A percentile compares a stretch with the other conserved stretches of the same genome.
Evolutionary conservation across 2,113 vertebrate genomes (phyloP).

Genomic region (Equus quagga): DNA sequence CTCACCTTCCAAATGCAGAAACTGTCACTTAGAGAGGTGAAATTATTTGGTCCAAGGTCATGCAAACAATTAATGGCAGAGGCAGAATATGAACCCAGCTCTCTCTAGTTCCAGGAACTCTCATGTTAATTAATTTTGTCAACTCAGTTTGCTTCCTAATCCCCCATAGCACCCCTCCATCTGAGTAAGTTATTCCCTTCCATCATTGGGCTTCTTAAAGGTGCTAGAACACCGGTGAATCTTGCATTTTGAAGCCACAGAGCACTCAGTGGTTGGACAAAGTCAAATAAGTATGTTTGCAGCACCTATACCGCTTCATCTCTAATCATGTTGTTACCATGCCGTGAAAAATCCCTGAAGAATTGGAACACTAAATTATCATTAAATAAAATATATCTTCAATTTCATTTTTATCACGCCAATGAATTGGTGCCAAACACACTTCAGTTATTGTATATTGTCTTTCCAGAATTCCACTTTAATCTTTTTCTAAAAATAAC

Average conservation of each 20-base stretch:
- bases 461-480: background rate
- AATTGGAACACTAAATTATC: too few relatives aligned
- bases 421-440: background rate
- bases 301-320: fast-evolving
- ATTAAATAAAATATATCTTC: background rate
- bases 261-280: fast-evolving
- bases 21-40: background rate
- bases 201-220: background rate
- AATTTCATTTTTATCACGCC: background rate
- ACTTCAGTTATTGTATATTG: background rate
- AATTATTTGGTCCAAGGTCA: background rate
- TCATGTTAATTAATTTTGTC: background rate
- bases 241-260: background rate
- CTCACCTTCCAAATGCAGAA: background rate
- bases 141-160: background rate
- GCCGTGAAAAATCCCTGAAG: background rate
- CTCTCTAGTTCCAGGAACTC: background rate
- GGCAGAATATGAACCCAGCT: background rate
- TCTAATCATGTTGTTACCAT: fast-evolving
- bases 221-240: background rate
- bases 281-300: fast-evolving
- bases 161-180: fast-evolving
- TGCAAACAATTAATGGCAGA: background rate
- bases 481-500: background rate
- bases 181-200: background rate